A percentile compares a stretch with the other conserved stretches of the same genome.
These are phyloP conservation scores for Cinclus cinclus DNA, from an alignment of 2,113 vertebrate genomes.

Conservation along the genomic window DNA sequence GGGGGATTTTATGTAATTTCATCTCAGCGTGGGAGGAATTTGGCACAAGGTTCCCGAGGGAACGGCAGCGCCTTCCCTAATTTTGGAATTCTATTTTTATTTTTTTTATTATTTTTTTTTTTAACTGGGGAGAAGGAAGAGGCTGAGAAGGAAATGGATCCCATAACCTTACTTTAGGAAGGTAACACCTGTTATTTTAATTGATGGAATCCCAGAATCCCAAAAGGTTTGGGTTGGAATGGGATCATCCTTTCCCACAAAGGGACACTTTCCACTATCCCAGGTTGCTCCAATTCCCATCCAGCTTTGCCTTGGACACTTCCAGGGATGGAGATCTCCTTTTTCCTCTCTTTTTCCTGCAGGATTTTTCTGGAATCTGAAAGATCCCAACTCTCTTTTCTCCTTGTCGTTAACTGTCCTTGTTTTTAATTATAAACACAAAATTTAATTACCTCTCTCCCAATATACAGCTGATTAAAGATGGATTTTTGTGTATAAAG, in stretches of 20 bases:
- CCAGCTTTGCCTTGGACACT: neutral
- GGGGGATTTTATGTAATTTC: neutral
- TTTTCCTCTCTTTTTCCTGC: rapidly evolving
- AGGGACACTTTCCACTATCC: neutral
- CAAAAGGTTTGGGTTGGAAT: neutral
- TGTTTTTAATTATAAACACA: rapidly evolving
- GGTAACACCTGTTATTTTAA: neutral
- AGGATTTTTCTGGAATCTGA: neutral
- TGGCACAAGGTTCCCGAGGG: neutral
- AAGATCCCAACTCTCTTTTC: neutral
- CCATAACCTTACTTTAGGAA: neutral
- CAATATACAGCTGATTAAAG: neutral
- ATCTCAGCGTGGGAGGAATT: neutral
- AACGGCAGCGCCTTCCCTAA: neutral
- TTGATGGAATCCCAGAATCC: neutral
- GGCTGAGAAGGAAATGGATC: neutral
- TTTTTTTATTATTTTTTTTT: neutral
- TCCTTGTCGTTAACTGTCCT: neutral
- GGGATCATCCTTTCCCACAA: neutral
- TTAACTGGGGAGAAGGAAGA: neutral
- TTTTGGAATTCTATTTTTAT: neutral
- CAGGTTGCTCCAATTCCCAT: neutral
- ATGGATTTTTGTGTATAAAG: neutral
- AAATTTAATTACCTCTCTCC: neutral
- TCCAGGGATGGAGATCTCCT: neutral